A percentile compares a stretch with the other conserved stretches of the same genome.
These are phyloP conservation scores for Gadus chalcogrammus DNA, from an alignment of 2,113 vertebrate genomes.

Conservation along the genomic window DNA sequence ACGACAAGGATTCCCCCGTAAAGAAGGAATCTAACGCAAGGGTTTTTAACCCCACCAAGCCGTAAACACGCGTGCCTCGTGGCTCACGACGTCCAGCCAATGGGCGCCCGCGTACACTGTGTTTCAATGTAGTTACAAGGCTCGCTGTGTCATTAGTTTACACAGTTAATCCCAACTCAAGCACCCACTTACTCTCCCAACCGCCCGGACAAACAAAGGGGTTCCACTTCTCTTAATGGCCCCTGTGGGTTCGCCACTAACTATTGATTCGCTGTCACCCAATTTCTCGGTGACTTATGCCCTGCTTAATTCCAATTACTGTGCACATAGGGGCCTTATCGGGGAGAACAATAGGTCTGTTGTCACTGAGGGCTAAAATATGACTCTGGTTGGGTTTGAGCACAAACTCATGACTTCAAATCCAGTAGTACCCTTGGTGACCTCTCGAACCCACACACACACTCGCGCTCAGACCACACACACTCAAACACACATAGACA, in stretches of 20 bases:
- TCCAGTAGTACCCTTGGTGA: slow-evolving; percentile 56
- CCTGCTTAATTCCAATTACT: slow-evolving; percentile 68
- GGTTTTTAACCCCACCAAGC: too few species aligned
- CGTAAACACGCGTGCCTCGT: background rate
- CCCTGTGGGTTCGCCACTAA: slow-evolving; percentile 60
- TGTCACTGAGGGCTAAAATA: slow-evolving; percentile 65
- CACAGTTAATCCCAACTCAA: slow-evolving; percentile 41
- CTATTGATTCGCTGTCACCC: slow-evolving; percentile 72
- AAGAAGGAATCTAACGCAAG: too few species aligned
- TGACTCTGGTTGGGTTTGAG: slow-evolving; percentile 59
- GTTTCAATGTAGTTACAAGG: slow-evolving; percentile 6
- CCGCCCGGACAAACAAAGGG: slow-evolving; percentile 63
- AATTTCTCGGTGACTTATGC: slow-evolving; percentile 70
- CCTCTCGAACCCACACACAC: slow-evolving; percentile 48
- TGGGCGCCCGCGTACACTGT: background rate
- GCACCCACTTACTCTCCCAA: slow-evolving; percentile 34
- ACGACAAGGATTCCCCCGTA: too few species aligned
- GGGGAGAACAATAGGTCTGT: slow-evolving; percentile 60
- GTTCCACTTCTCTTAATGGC: slow-evolving; percentile 63
- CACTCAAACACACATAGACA: too few species aligned
- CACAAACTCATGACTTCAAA: slow-evolving; percentile 62
- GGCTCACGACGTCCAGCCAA: slow-evolving; percentile 27
- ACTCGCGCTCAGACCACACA: slow-evolving; percentile 2
- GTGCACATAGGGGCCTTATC: slow-evolving; percentile 70
- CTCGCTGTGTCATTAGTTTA: slow-evolving; percentile 34